phyloP scores from a whole-genome alignment of 2,113 vertebrate species.

The Hippoglossus stenolepis region DNA sequence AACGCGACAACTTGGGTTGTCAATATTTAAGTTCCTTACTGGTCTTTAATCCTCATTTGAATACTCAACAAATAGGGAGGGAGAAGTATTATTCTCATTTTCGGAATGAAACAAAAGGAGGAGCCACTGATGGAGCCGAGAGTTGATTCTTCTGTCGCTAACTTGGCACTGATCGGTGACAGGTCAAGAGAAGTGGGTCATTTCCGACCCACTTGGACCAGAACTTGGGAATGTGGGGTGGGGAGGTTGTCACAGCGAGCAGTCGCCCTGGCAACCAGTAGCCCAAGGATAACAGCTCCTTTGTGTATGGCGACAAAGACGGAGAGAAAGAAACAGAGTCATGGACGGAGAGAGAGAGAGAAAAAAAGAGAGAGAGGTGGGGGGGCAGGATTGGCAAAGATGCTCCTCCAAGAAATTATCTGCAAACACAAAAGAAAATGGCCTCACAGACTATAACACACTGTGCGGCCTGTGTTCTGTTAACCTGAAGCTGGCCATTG shows the following conservation, averaged over 20 bases:
- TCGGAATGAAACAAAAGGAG: neutral
- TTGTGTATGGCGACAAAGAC: conserved; percentile 76
- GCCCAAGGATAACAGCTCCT: conserved; percentile 77
- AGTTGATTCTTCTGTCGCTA: conserved; percentile 12
- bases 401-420: conserved; percentile 42
- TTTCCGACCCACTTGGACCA: conserved; percentile 75
- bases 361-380: conserved; percentile 28
- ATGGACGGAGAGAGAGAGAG: conserved; percentile 40
- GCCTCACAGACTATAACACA: neutral
- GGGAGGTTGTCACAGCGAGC: conserved; percentile 42
- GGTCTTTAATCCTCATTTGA: no score
- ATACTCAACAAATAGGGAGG: neutral
- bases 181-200: conserved; percentile 31
- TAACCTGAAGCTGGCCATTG: neutral
- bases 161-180: conserved; percentile 21
- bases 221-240: conserved; percentile 71
- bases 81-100: neutral
- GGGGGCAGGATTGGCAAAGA: conserved; percentile 22
- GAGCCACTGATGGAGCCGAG: neutral
- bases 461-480: neutral
- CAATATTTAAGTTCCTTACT: neutral
- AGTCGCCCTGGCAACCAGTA: conserved; percentile 65
- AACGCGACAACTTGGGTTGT: neutral
- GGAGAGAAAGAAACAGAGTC: conserved; percentile 63
- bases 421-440: conserved; percentile 23